Base-by-base conservation (phyloP, 1,140 invertebrate genomes). In the Caerostris darwini region DNA sequence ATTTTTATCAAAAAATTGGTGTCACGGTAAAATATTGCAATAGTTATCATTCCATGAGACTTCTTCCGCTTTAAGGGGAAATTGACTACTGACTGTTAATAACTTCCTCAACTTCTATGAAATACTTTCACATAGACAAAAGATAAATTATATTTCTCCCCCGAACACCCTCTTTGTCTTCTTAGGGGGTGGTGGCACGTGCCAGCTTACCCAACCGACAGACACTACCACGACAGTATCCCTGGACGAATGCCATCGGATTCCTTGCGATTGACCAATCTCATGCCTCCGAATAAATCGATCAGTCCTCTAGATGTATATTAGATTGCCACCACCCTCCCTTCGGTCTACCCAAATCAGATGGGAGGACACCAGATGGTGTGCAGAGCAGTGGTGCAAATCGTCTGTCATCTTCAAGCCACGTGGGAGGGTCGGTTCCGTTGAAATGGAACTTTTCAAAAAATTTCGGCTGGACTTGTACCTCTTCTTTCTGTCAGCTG, bases 401-500 rank as follows among this genome's bases (percentile, higher is more conserved):
- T 77, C 71, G 71, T 77, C 71, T 77, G 71, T 77, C 71, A 77
- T 77, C 71, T 77, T 77, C 71, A 77, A 77, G 71, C 71, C 71
- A 77, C 71, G 71, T 77, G 71, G 71, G 50, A 77, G 71, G 71
- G 71, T 77, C 34, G 69, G 19, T 34, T 34, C 34, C 0, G 0
- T 34, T 34, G 34, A 77, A 34, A 34, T 50, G 7, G 34, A 10
- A 19, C 34, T 77, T 77, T 77, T 77, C 34, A 7, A 50, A 77
- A 71, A 77, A 64, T 77, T 77, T 77, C 71, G 71, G 71, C 53
- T 77, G 8, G 12, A 14, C 61, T 10, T 5, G 71, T 12, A 34
- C 10, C 71, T 10, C 12, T 53, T 77, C 34, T 77, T 77, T 77
- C 34, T 77, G 71, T 77, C 71, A 77, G 71, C 71, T 77, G 71